phyloP scores from a whole-genome alignment of 2,888 invertebrate genomes.

The Drosophila borealis region DNA sequence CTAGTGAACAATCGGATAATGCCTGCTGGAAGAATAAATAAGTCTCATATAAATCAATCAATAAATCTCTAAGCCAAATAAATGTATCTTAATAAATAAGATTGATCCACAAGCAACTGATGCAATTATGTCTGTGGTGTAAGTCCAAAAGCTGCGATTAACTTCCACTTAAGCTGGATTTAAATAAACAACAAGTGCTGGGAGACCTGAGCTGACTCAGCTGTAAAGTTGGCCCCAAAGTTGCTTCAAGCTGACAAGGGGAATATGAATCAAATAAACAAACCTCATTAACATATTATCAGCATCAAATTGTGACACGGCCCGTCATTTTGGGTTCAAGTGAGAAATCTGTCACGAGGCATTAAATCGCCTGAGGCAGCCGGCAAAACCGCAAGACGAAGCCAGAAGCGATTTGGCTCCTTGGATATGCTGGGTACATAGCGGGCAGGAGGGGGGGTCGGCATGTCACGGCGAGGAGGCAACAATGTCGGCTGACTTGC shows the following conservation, averaged over 20 bases:
- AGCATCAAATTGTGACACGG: slow-evolving; percentile 72
- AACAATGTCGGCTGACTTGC: slow-evolving; percentile 27
- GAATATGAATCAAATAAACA: slow-evolving; percentile 75
- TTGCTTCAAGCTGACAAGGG: slow-evolving; percentile 34
- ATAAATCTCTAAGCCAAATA: no score
- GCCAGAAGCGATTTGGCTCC: not conserved
- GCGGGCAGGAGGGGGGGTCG: not conserved
- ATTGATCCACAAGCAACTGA: not conserved
- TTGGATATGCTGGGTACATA: not conserved
- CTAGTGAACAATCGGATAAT: no score
- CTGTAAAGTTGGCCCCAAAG: slow-evolving; percentile 3
- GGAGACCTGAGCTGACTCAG: not conserved
- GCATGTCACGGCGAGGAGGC: slow-evolving; percentile 20
- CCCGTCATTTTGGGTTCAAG: slow-evolving; percentile 70
- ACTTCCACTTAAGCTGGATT: slow-evolving; percentile 60
- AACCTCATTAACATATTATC: slow-evolving; percentile 82
- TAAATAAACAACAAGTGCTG: slow-evolving; percentile 24
- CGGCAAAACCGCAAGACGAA: slow-evolving; percentile 55
- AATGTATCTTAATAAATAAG: not conserved
- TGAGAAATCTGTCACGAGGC: slow-evolving; percentile 75
- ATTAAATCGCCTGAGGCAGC: slow-evolving; percentile 66
- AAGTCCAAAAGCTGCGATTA: slow-evolving; percentile 44
- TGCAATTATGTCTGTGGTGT: slow-evolving; percentile 10
- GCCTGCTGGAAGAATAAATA: no score
- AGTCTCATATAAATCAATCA: no score